Conservation (phyloP, 2,797 vertebrate genomes). For the Esox masquinongy region DNA sequence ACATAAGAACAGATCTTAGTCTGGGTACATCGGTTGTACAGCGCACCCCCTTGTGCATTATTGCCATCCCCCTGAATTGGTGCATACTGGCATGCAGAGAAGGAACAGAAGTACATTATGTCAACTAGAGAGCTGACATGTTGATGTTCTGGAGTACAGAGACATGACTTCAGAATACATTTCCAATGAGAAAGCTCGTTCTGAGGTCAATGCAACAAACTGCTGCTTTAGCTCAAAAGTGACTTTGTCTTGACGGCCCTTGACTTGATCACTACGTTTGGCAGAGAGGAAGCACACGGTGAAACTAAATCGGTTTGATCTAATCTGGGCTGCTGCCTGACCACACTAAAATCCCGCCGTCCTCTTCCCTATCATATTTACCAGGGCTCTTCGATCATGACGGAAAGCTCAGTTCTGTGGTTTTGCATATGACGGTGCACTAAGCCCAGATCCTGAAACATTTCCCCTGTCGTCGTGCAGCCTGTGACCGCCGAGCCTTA, state of each 20-base stretch:
- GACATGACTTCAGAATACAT: background rate
- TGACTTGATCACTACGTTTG: slow-evolving; percentile 30
- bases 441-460: slow-evolving; percentile 47
- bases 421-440: slow-evolving; percentile 46
- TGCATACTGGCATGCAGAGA: background rate
- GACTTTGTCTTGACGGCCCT: slow-evolving; percentile 20
- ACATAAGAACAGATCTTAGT: no score
- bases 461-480: slow-evolving; percentile 20
- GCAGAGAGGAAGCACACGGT: background rate
- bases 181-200: background rate
- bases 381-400: slow-evolving; percentile 23
- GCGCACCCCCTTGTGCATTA: no score
- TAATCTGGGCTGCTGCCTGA: slow-evolving; percentile 35
- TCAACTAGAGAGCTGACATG: background rate
- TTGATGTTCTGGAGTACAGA: background rate
- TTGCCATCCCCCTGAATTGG: background rate
- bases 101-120: background rate
- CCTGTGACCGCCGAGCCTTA: slow-evolving; percentile 40
- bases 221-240: slow-evolving; percentile 6
- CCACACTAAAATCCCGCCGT: slow-evolving; percentile 20
- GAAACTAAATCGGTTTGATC: slow-evolving; percentile 27
- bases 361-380: slow-evolving; percentile 46
- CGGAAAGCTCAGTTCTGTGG: slow-evolving; percentile 43
- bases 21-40: no score
- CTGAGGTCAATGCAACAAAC: background rate